phyloP scores from a whole-genome alignment of 2,888 invertebrate genomes.

The Baccha elongata region DNA sequence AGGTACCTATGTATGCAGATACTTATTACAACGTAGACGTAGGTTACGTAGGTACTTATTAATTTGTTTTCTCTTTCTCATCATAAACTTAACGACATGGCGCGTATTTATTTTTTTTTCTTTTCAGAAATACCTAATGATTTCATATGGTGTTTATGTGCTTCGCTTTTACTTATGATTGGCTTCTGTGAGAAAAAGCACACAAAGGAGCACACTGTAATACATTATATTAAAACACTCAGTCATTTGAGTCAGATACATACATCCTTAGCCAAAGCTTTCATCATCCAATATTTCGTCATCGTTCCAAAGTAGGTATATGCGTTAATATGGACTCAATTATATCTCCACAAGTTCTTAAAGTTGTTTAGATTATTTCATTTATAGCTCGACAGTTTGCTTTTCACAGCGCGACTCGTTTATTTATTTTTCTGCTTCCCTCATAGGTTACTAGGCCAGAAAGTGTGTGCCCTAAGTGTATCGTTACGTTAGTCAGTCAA shows the following conservation, averaged over 20 bases:
- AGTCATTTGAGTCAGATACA: neutral
- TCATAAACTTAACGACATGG: too few relatives aligned
- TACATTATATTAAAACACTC: conserved; percentile 50
- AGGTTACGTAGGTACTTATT: too few relatives aligned
- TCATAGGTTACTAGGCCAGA: conserved; percentile 56
- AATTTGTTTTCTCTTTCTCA: too few relatives aligned
- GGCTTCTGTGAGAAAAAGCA: neutral
- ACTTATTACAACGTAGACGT: too few relatives aligned
- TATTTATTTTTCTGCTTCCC: conserved; percentile 7
- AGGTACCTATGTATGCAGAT: too few relatives aligned
- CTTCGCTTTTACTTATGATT: too few relatives aligned
- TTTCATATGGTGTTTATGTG: too few relatives aligned
- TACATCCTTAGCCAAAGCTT: conserved; percentile 40
- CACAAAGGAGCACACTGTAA: conserved; percentile 10
- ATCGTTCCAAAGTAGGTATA: conserved; percentile 53
- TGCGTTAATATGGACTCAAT: neutral
- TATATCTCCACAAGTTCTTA: conserved; percentile 5
- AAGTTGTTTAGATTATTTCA: conserved; percentile 50
- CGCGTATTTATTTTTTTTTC: neutral
- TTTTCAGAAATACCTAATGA: neutral
- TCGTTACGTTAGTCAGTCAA: conserved; percentile 1
- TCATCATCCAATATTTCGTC: conserved; percentile 47
- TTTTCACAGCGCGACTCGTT: conserved; percentile 34
- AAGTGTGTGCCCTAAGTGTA: conserved; percentile 34
- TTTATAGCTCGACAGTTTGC: conserved; percentile 50